Conservation (phyloP, 2,797 vertebrate species). For the Macropus fuliginosus region DNA sequence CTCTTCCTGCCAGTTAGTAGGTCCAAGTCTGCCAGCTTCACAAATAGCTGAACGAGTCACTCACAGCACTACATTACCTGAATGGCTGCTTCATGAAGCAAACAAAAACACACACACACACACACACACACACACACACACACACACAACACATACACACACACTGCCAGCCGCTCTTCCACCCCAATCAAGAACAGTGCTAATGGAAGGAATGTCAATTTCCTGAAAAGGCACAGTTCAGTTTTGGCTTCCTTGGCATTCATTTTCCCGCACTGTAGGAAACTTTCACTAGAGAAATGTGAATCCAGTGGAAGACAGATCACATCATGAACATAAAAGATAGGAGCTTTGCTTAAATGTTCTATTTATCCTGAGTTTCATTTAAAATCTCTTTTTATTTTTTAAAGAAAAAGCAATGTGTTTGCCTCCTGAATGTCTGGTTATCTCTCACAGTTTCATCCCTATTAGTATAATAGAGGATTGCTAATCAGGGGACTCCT, state of each 20-base stretch:
- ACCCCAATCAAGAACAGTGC: slow-evolving; percentile 57
- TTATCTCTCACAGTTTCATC: neutral
- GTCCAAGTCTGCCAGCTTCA: slow-evolving; percentile 78
- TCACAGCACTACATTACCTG: slow-evolving; percentile 76
- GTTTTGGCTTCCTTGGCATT: slow-evolving; percentile 43
- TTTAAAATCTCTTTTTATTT: neutral
- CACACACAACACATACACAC: neutral
- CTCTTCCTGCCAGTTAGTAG: slow-evolving; percentile 83
- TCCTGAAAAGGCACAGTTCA: slow-evolving; percentile 76
- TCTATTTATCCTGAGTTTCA: slow-evolving; percentile 1
- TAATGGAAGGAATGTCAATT: slow-evolving; percentile 64
- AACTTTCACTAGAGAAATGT: slow-evolving; percentile 48
- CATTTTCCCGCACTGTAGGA: slow-evolving; percentile 69
- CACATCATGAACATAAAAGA: neutral
- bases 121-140: neutral
- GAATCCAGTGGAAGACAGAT: slow-evolving; percentile 47
- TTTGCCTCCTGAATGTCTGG: neutral
- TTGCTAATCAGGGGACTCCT: neutral
- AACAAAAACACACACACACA: slow-evolving; percentile 18
- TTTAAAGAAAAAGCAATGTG: neutral
- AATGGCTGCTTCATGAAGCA: slow-evolving; percentile 77
- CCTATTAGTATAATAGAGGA: neutral
- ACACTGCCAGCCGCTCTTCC: neutral
- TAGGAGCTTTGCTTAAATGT: neutral
- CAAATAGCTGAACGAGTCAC: slow-evolving; percentile 79